phyloP scores from a whole-genome alignment of 2,113 vertebrate species.

The Clarias batrachus region DNA sequence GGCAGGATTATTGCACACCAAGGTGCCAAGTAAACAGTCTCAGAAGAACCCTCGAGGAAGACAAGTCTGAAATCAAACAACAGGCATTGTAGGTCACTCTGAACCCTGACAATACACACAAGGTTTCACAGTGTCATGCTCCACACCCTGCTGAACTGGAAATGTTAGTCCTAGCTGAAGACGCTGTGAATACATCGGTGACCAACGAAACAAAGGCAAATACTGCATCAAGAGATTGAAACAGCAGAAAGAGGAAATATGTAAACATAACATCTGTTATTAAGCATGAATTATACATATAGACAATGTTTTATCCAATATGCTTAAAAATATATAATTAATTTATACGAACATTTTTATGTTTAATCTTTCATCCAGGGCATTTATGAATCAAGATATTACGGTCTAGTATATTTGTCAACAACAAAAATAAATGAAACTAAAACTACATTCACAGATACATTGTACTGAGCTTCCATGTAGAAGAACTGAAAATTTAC shows the following conservation, averaged over 20 bases:
- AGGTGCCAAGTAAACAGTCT: no score
- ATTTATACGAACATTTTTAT: no score
- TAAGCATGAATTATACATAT: neutral
- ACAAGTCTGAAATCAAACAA: neutral
- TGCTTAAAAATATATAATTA: neutral
- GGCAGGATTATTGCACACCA: neutral
- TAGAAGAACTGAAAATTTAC: neutral
- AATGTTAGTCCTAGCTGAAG: conserved; percentile 46
- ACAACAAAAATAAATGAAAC: neutral
- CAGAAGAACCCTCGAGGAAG: neutral
- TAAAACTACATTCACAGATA: neutral
- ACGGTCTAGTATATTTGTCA: neutral
- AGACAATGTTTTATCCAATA: no score
- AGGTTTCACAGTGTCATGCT: conserved; percentile 17
- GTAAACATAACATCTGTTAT: neutral
- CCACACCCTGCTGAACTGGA: conserved; percentile 53
- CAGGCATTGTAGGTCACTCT: conserved; percentile 2
- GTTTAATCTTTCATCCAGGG: neutral
- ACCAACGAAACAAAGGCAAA: neutral
- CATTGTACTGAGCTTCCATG: neutral
- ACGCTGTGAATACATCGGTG: neutral
- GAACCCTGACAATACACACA: conserved; percentile 32
- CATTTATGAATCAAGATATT: neutral
- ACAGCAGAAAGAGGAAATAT: neutral
- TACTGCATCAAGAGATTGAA: neutral